phyloP scores from a whole-genome alignment of 2,888 invertebrate species.

The Amitus sp. region DNA sequence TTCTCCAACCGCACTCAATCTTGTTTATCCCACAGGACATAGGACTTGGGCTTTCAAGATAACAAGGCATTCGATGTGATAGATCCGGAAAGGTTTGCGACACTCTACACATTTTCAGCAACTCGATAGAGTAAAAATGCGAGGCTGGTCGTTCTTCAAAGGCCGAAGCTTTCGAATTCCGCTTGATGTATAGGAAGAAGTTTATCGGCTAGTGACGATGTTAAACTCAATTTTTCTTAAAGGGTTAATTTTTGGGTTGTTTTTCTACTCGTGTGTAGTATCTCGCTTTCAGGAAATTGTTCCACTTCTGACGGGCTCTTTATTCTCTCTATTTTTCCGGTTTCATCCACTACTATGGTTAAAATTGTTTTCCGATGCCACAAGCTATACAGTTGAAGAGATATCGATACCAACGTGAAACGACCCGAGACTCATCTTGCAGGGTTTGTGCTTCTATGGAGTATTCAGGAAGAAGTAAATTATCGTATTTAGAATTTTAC shows the following conservation, averaged over 20 bases:
- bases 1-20: slow-evolving; percentile 32
- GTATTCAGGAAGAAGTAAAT: too few species aligned
- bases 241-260: too few species aligned
- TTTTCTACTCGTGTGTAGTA: slow-evolving; percentile 32
- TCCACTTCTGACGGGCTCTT: slow-evolving; percentile 22
- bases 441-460: too few species aligned
- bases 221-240: slow-evolving; percentile 45
- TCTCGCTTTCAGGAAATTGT: slow-evolving; percentile 30
- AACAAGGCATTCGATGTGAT: slow-evolving; percentile 32
- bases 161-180: too few species aligned
- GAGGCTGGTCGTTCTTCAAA: neutral
- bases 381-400: slow-evolving; percentile 36
- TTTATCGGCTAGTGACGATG: too few species aligned
- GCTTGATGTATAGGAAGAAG: too few species aligned
- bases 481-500: too few species aligned
- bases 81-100: slow-evolving; percentile 27
- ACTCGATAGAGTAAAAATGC: slow-evolving; percentile 12
- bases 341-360: slow-evolving; percentile 31
- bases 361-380: slow-evolving; percentile 54
- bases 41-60: slow-evolving; percentile 40
- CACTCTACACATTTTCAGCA: slow-evolving; percentile 23
- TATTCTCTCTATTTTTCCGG: slow-evolving; percentile 25
- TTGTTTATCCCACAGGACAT: slow-evolving; percentile 37
- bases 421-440: too few species aligned
- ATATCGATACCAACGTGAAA: slow-evolving; percentile 30